These are phyloP conservation scores for Eubucco bourcierii DNA, from an alignment of 2,113 vertebrate species.

Conservation along the genomic window DNA sequence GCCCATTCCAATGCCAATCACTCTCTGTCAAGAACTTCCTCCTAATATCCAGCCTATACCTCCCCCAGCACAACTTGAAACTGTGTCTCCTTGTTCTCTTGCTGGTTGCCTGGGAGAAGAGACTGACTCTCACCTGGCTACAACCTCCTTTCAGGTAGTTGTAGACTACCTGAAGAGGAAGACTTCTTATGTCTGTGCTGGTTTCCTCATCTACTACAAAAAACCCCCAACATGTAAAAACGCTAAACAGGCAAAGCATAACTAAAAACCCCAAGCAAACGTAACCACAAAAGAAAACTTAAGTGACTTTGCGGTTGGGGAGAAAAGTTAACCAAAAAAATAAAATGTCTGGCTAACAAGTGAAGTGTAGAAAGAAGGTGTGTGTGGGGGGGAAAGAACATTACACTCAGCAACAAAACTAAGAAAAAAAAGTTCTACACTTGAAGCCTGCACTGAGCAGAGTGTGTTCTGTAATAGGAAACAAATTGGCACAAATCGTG, in stretches of 20 bases:
- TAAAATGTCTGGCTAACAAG: neutral
- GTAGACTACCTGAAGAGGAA: neutral
- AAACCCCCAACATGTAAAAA: neutral
- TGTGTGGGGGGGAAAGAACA: neutral
- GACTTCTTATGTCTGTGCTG: neutral
- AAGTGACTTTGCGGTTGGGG: neutral
- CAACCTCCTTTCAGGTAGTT: no score
- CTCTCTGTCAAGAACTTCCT: no score
- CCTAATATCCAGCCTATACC: no score
- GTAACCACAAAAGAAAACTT: neutral
- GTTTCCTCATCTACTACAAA: neutral
- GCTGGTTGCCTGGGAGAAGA: no score
- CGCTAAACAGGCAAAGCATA: neutral
- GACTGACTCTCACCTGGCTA: no score
- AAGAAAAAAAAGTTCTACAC: neutral
- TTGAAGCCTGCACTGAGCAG: neutral
- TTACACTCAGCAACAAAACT: neutral
- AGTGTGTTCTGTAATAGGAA: neutral
- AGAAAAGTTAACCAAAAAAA: neutral
- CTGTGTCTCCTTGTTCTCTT: no score
- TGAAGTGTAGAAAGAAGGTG: neutral
- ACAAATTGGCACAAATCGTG: neutral
- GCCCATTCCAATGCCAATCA: no score
- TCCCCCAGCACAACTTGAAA: no score
- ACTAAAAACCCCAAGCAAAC: no score